Base-by-base conservation (phyloP, 2,113 vertebrate species). In the Ctenodactylus gundi region DNA sequence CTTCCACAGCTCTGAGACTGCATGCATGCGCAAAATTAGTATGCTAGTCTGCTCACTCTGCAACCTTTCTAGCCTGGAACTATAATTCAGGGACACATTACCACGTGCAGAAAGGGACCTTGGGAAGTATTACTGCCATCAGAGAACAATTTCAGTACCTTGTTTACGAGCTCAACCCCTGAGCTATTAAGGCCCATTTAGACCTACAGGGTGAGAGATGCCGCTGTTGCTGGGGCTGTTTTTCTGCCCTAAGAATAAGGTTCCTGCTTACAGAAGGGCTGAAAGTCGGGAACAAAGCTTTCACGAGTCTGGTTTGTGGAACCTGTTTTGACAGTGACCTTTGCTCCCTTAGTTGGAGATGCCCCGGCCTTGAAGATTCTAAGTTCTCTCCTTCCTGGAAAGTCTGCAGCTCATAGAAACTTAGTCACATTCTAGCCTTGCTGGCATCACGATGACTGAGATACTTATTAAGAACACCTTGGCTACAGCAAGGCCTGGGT, bases 21-120 rank as follows among this genome's bases (percentile, higher is more conserved):
- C 68, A 81, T 55, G 60, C 51, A 34, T 0, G 46, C 0, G 39
- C 91, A 57, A 46, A 75, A 96, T 93, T 67, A 95, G 95, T 58
- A 94, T 60, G 92, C 97, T 27, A 6, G 80, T 73, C 93, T 68
- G 65, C 39, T 93, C 44, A 34, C 83, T 88, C 73, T 17, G 82
- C 85, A 91, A 91, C 93, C 96, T 94, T 92, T 78, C 90, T 41
- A 70, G 92, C 77, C 85, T 93, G 44, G 65, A 93, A 95, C 94
- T 93, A 0, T 88, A 91, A 96, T 72, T 97, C 94, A 95, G 96
- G 96, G 95, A 85, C 90, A 92, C 82, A 88, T 83, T 91, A 89
- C 36, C 78, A 86, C 8, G 36, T 72, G 64, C 80, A 93, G 81
- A 96, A 96, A 93, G 62, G 81, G 76, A 88, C 87, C 89, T 82